Percentiles rank a stretch among this genome's conserved stretches.
These are phyloP conservation scores for Bhutanitis thaidina DNA, from an alignment of 2,888 invertebrate genomes.

Conservation along the genomic window DNA sequence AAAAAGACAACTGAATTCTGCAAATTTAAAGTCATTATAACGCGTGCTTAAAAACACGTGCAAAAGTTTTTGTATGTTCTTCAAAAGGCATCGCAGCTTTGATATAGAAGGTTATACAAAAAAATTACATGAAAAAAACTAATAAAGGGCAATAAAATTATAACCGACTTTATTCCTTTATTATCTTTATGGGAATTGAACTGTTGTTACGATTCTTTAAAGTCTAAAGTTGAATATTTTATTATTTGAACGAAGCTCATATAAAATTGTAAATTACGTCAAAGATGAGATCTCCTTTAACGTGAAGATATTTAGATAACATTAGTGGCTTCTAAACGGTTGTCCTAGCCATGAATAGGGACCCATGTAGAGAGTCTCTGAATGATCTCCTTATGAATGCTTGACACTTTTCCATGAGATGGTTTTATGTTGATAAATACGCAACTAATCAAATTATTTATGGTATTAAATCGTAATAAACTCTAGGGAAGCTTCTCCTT, in stretches of 20 bases:
- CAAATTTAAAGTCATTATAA: constrained; percentile 31
- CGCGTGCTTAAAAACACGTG: constrained; percentile 62
- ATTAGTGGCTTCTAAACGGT: constrained; percentile 78
- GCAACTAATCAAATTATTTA: constrained; percentile 79
- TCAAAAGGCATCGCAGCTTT: constrained; percentile 47
- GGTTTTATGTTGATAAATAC: constrained; percentile 76
- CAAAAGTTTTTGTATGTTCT: constrained; percentile 47
- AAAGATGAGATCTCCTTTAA: constrained; percentile 58
- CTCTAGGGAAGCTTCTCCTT: constrained; percentile 57
- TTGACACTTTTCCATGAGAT: constrained; percentile 73
- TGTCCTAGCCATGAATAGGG: constrained; percentile 53
- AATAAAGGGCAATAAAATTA: constrained; percentile 54
- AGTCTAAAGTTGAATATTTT: constrained; percentile 14
- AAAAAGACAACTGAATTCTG: not conserved
- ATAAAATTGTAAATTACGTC: constrained; percentile 30
- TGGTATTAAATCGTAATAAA: constrained; percentile 74
- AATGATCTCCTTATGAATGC: constrained; percentile 47
- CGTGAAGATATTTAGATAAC: constrained; percentile 70
- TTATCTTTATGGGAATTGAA: not conserved
- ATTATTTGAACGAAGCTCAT: constrained; percentile 19
- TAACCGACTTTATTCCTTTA: constrained; percentile 22
- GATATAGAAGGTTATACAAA: constrained; percentile 45
- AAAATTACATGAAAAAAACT: constrained; percentile 43
- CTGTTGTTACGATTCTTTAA: constrained; percentile 20
- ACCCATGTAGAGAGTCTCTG: constrained; percentile 36